These are phyloP conservation scores for Poeciliopsis turneri DNA, from an alignment of 2,797 vertebrate species.

Conservation along the genomic window DNA sequence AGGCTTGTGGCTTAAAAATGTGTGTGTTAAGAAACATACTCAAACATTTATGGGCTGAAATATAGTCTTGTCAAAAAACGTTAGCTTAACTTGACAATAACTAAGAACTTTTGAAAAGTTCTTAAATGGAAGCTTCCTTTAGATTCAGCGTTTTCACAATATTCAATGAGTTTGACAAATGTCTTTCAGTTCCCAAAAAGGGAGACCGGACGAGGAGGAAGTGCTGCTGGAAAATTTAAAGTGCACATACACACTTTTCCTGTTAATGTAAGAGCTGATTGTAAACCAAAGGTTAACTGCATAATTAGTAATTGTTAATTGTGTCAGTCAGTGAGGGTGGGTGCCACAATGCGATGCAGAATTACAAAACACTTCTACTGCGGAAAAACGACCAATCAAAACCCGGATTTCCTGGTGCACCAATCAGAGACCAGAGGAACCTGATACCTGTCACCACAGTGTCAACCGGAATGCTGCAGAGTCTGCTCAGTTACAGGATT, in stretches of 20 bases:
- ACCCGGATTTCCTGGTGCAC: background rate
- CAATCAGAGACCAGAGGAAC: conserved; percentile 19
- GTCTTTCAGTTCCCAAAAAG: background rate
- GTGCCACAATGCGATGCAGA: conserved; percentile 3
- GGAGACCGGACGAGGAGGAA: background rate
- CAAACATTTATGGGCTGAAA: background rate
- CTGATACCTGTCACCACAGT: background rate
- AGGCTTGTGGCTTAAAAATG: background rate
- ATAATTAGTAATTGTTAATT: background rate
- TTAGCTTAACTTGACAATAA: background rate
- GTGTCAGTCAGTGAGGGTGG: background rate
- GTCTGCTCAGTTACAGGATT: background rate
- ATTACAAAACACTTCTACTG: conserved; percentile 23
- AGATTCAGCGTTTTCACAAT: background rate
- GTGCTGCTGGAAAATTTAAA: conserved; percentile 15
- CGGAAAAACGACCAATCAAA: conserved; percentile 8
- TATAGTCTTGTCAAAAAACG: background rate
- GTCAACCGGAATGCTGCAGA: conserved; percentile 2
- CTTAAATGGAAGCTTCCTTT: background rate
- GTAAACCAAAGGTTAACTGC: conserved; percentile 22
- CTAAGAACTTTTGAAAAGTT: background rate
- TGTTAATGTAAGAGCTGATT: background rate
- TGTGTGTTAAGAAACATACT: background rate
- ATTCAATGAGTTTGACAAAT: background rate
- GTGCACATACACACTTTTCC: conserved; percentile 7